Evolutionary conservation across 53 echinoderm and acorn worm genomes (phyloP), one percentile per base, ranked within the genome.

Genomic region (Actinopyga echinites): DNA sequence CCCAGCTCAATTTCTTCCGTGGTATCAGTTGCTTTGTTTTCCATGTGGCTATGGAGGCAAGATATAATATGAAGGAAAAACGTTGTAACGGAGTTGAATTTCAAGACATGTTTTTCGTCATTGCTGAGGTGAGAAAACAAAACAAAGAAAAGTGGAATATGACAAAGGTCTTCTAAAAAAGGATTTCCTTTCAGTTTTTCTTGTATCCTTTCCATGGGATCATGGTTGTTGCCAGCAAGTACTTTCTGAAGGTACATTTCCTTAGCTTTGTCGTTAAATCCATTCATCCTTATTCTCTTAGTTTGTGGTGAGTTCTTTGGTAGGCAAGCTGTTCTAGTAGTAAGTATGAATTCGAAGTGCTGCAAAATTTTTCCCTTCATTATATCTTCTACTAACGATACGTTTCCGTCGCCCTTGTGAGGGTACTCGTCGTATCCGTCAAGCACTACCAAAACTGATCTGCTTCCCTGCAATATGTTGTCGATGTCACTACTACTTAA

Each of bases 391-490:
- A 77, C 32, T 20, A 53, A 52, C 1, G 54, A 55, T 28, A 28
- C 19, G 15, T 2, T 54, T 10, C 54, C 56, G 0, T 31, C 25
- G 3, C 29, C 34, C 17, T 54, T 28, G 29, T 77, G 55, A 11
- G 77, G 77, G 54, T 77, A 77, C 32, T 77, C 77, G 24, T 77
- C 56, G 29, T 38, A 75, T 5, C 75, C 75, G 23, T 75, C 75
- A 20, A 75, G 25, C 9, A 52, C 9, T 8, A 75, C 28, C 24
- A 75, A 20, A 10, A 75, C 75, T 0, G 29, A 75, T 10, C 20
- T 44, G 9, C 25, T 17, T 17, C 45, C 11, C 8, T n/a, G 1
- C 12, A 75, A 15, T 4, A 38, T 23, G 26, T 4, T 0, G 26
- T 26, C 42, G 17, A 75, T 75, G 2, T 26, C 75, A 0, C 21